phyloP scores from a whole-genome alignment of 2,888 invertebrate genomes.

The Brenthis ino region DNA sequence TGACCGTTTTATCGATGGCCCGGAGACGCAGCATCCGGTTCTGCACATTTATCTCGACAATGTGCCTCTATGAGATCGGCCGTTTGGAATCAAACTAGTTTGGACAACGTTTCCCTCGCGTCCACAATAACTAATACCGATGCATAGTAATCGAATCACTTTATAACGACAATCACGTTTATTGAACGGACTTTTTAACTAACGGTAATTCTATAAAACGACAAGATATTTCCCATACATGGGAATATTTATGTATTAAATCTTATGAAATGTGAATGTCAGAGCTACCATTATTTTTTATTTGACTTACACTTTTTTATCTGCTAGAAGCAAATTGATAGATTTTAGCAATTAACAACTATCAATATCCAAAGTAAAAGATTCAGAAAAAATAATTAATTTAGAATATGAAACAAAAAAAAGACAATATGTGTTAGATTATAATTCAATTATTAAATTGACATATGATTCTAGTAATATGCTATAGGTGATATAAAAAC shows the following conservation, averaged over 20 bases:
- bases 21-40: constrained; percentile 79
- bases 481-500: too few relatives aligned
- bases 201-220: constrained; percentile 48
- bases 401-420: too few relatives aligned
- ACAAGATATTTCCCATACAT: constrained; percentile 37
- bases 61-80: constrained; percentile 67
- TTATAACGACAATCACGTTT: constrained; percentile 63
- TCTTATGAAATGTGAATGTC: neutral
- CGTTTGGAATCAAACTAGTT: constrained; percentile 77
- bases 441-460: too few relatives aligned
- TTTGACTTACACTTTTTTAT: constrained; percentile 5
- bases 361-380: too few relatives aligned
- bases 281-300: neutral
- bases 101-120: constrained; percentile 64
- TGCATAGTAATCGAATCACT: constrained; percentile 77
- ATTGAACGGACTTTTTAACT: constrained; percentile 65
- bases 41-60: constrained; percentile 74
- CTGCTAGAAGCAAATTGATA: too few relatives aligned
- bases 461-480: too few relatives aligned
- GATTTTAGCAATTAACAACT: too few relatives aligned
- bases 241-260: constrained; percentile 32
- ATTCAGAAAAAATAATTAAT: too few relatives aligned
- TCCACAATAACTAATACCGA: constrained; percentile 55
- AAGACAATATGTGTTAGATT: too few relatives aligned
- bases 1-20: constrained; percentile 73